A percentile compares a stretch with the other conserved stretches of the same genome.
These are phyloP conservation scores for Delia radicum DNA, from an alignment of 1,140 invertebrate genomes.

Conservation along the genomic window DNA sequence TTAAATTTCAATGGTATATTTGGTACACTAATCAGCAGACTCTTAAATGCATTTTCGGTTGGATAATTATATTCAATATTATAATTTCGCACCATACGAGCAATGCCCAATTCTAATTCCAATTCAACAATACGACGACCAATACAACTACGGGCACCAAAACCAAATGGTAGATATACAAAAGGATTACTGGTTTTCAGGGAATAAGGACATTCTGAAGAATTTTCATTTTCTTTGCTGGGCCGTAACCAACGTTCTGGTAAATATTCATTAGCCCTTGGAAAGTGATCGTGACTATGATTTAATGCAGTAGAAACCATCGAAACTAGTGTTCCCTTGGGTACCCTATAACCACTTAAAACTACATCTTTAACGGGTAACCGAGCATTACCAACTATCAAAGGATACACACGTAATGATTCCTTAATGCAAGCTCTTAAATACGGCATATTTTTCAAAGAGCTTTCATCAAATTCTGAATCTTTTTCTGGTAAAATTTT, in stretches of 20 bases:
- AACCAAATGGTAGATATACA: conserved; percentile 63
- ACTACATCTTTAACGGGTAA: conserved; percentile 59
- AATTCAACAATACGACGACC: no score
- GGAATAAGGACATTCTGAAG: conserved; percentile 54
- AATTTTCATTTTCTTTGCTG: conserved; percentile 5
- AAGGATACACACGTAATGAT: conserved; percentile 60
- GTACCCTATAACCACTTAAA: conserved; percentile 62
- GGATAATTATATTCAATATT: conserved; percentile 58
- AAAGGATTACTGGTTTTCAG: conserved; percentile 60
- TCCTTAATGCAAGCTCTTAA: conserved; percentile 69
- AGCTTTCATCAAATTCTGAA: conserved; percentile 58
- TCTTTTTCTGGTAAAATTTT: conserved; percentile 56
- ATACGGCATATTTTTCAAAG: conserved; percentile 62
- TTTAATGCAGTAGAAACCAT: conserved; percentile 55
- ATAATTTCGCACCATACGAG: no score
- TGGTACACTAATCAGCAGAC: conserved; percentile 39
- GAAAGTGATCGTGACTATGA: conserved; percentile 58
- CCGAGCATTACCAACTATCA: conserved; percentile 58
- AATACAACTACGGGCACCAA: conserved; percentile 63
- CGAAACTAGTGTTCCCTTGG: conserved; percentile 61
- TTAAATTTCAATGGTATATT: conserved; percentile 49
- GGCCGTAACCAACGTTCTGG: conserved; percentile 63
- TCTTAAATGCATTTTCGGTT: conserved; percentile 39
- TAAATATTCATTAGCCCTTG: conserved; percentile 58
- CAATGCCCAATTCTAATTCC: no score